These are phyloP conservation scores for Thymelicus acteon DNA, from an alignment of 2,888 invertebrate genomes.

Conservation along the genomic window DNA sequence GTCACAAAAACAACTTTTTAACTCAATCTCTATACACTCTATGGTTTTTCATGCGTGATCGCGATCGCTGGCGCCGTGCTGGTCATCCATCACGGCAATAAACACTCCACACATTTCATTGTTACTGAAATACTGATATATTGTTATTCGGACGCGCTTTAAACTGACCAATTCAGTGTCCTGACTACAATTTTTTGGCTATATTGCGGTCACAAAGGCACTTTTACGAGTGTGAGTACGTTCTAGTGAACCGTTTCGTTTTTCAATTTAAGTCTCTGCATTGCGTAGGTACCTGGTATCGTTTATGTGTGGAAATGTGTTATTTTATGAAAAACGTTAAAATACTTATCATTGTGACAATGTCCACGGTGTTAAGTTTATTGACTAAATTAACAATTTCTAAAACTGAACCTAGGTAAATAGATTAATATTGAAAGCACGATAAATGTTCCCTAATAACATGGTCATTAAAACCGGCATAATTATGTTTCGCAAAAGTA, in stretches of 20 bases:
- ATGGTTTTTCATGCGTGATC: background rate
- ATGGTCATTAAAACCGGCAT: too few species aligned
- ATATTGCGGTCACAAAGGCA: conserved; percentile 17
- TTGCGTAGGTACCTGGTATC: background rate
- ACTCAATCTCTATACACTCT: background rate
- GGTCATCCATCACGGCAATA: conserved; percentile 33
- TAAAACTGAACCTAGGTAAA: too few species aligned
- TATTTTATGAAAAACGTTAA: too few species aligned
- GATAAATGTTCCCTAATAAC: too few species aligned
- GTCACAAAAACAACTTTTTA: too few species aligned
- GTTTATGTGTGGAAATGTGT: too few species aligned
- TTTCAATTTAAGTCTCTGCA: conserved; percentile 3
- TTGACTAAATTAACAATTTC: too few species aligned
- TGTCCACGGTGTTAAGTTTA: too few species aligned
- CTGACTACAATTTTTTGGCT: conserved; percentile 14
- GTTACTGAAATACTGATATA: conserved; percentile 35
- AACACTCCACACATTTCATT: conserved; percentile 35
- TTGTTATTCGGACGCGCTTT: conserved; percentile 24
- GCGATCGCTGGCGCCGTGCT: background rate
- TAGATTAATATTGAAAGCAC: too few species aligned
- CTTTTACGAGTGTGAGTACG: background rate
- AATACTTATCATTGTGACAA: too few species aligned
- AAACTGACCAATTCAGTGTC: conserved; percentile 11
- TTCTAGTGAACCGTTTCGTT: background rate
- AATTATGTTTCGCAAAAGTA: too few species aligned